A percentile compares a stretch with the other conserved stretches of the same genome.
These are phyloP conservation scores for Oscheius myriophilus DNA, from an alignment of 2,888 invertebrate genomes.

Conservation along the genomic window DNA sequence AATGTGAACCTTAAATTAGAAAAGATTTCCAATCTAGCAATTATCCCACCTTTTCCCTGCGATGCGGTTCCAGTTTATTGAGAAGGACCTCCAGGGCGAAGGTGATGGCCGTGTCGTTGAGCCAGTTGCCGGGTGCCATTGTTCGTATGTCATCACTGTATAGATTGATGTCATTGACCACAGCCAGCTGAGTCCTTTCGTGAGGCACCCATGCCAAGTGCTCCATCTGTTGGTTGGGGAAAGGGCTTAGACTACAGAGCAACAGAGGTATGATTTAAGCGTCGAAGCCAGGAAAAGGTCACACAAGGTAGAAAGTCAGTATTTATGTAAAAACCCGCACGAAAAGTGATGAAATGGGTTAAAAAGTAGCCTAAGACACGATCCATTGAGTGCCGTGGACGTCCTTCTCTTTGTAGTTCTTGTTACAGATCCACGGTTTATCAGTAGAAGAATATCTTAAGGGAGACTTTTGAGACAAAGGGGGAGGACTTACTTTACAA, in stretches of 20 bases:
- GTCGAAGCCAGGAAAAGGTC: too few relatives aligned
- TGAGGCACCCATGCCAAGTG: slow-evolving; percentile 11
- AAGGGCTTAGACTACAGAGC: background rate
- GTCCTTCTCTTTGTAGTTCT: slow-evolving; percentile 29
- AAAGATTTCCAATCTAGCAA: background rate
- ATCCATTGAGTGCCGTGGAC: slow-evolving; percentile 32
- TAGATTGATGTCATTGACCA: slow-evolving; percentile 20
- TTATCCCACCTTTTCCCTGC: slow-evolving; percentile 1
- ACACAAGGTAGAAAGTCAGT: background rate
- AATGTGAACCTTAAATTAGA: slow-evolving; percentile 14
- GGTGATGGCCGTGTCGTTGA: slow-evolving; percentile 52
- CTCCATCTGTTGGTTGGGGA: background rate
- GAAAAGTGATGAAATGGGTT: slow-evolving; percentile 6
- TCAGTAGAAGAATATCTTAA: slow-evolving; percentile 33
- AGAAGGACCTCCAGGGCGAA: slow-evolving; percentile 46
- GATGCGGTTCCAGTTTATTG: background rate
- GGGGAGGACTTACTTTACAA: slow-evolving; percentile 42
- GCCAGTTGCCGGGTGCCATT: slow-evolving; percentile 42
- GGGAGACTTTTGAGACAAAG: background rate
- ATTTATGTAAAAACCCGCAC: background rate
- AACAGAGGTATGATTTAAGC: background rate
- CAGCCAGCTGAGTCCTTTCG: slow-evolving; percentile 1
- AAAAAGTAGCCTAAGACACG: background rate
- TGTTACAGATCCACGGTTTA: slow-evolving; percentile 40
- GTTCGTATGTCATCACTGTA: slow-evolving; percentile 31